Evolutionary conservation across 2,888 invertebrate genomes (phyloP).

Genomic region (Zhuqinia jingwanae): DNA sequence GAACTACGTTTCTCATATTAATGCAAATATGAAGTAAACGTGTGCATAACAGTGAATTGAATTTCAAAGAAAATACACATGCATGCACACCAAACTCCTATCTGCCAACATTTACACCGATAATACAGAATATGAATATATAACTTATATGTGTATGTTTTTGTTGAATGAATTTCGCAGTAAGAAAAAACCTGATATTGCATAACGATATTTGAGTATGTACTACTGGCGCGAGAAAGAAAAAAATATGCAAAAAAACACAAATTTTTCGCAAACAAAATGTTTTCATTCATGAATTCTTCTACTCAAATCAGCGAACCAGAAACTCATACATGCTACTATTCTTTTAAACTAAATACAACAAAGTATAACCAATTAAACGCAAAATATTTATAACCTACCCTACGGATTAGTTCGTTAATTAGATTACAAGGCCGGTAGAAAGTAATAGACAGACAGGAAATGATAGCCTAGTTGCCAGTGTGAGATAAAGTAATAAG

Average conservation of each 20-base stretch:
- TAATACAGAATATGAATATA: neutral
- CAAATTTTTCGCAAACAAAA: neutral
- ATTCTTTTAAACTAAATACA: constrained; percentile 8
- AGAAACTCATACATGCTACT: constrained; percentile 46
- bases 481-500: too few relatives aligned
- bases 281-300: constrained; percentile 47
- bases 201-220: constrained; percentile 3
- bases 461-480: too few relatives aligned
- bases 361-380: constrained; percentile 23
- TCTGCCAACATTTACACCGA: too few relatives aligned
- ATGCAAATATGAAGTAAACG: constrained; percentile 13
- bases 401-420: constrained; percentile 28
- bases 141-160: neutral
- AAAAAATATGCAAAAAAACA: neutral
- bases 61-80: constrained; percentile 6
- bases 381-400: constrained; percentile 24
- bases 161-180: constrained; percentile 13
- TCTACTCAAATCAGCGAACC: constrained; percentile 21
- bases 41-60: neutral
- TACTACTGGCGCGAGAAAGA: too few relatives aligned
- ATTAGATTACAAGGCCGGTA: too few relatives aligned
- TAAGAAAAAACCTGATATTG: neutral
- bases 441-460: too few relatives aligned
- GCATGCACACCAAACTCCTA: too few relatives aligned
- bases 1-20: neutral